These are phyloP conservation scores for Drosophila simulans DNA, from an alignment of 1,140 invertebrate genomes.

Conservation along the genomic window DNA sequence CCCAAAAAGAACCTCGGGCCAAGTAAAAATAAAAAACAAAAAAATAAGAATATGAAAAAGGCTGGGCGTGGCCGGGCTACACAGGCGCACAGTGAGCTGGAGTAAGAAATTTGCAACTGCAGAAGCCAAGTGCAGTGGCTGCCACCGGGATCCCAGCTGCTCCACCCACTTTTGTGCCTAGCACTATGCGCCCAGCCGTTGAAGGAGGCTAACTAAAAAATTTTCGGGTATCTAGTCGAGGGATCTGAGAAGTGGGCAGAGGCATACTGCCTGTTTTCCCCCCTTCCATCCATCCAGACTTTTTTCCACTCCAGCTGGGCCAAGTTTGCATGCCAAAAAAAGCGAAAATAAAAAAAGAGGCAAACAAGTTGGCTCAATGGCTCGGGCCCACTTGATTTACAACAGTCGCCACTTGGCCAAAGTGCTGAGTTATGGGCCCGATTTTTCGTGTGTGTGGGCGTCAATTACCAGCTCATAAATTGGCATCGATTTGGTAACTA, in stretches of 20 bases:
- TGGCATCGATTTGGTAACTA: slow-evolving; percentile 50
- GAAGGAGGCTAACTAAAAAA: slow-evolving; percentile 25
- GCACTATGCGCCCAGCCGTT: not conserved
- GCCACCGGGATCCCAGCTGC: slow-evolving; percentile 52
- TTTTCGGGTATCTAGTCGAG: slow-evolving; percentile 54
- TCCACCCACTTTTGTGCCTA: slow-evolving; percentile 56
- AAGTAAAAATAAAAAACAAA: slow-evolving; percentile 1
- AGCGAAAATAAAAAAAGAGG: not conserved
- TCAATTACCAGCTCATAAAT: slow-evolving; percentile 63
- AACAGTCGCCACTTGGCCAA: slow-evolving; percentile 56
- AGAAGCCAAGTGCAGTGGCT: slow-evolving; percentile 69
- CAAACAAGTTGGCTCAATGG: slow-evolving; percentile 47
- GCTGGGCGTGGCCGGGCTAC: slow-evolving; percentile 48
- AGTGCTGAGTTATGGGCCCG: slow-evolving; percentile 37
- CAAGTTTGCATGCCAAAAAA: slow-evolving; percentile 54
- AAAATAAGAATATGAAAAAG: not conserved
- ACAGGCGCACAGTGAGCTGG: slow-evolving; percentile 12
- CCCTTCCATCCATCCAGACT: slow-evolving; percentile 11
- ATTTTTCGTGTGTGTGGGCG: slow-evolving; percentile 51
- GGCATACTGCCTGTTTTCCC: not conserved
- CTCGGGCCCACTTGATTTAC: slow-evolving; percentile 53
- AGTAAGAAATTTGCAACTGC: slow-evolving; percentile 68
- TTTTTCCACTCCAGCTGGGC: slow-evolving; percentile 32
- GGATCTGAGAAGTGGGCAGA: slow-evolving; percentile 47
- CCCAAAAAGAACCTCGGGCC: slow-evolving; percentile 37